A percentile compares a stretch with the other conserved stretches of the same genome.
phyloP scores from a whole-genome alignment of 2,888 invertebrate species.

The Auanema sp. region DNA sequence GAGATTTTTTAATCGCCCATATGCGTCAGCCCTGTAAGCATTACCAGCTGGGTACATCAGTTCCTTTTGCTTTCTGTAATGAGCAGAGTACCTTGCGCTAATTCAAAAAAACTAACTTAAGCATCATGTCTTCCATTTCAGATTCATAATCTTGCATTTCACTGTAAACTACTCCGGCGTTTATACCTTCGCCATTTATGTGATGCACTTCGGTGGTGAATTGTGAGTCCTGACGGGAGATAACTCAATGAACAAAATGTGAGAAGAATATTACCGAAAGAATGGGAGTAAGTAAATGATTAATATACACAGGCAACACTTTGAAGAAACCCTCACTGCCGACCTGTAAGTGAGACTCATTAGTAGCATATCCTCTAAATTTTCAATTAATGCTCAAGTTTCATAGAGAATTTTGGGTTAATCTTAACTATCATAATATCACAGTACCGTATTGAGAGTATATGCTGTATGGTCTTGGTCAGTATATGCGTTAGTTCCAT shows the following conservation, averaged over 20 bases:
- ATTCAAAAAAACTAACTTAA: constrained; percentile 22
- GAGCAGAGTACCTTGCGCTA: no score
- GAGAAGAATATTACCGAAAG: constrained; percentile 69
- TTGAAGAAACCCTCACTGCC: constrained; percentile 84
- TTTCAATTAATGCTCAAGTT: not conserved
- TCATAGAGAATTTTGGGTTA: not conserved
- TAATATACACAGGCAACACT: constrained; percentile 85
- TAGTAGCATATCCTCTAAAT: not conserved
- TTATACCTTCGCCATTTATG: constrained; percentile 81
- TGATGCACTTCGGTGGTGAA: constrained; percentile 90
- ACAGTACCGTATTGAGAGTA: constrained; percentile 77
- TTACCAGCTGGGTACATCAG: constrained; percentile 76
- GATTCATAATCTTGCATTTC: constrained; percentile 75
- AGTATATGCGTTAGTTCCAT: constrained; percentile 90
- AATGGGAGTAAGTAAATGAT: constrained; percentile 84
- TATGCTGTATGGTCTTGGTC: constrained; percentile 84
- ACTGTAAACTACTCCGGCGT: constrained; percentile 92
- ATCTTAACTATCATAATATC: not conserved
- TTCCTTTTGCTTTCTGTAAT: constrained; percentile 30
- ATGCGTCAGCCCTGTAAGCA: constrained; percentile 83
- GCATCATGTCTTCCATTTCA: constrained; percentile 61
- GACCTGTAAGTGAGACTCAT: constrained; percentile 62
- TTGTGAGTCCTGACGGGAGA: constrained; percentile 73
- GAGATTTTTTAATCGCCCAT: constrained; percentile 82
- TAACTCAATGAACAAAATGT: not conserved